Evolutionary conservation across 30 jellyfish, hydroid and myxozoan genomes (phyloP).

Genomic region (Hydractinia echinata): DNA sequence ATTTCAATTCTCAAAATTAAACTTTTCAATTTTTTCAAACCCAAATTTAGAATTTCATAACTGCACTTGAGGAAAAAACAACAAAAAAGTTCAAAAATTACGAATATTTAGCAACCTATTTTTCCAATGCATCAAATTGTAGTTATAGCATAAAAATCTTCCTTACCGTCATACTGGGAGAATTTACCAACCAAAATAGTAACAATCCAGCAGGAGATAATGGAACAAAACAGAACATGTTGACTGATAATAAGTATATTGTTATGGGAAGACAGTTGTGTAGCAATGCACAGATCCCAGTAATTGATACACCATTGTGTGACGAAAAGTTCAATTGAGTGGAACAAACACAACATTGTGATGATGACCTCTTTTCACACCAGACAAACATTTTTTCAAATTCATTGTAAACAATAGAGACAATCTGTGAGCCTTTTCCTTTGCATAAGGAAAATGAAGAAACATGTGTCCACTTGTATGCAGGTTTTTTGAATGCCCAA

Average conservation of each 20-base stretch:
- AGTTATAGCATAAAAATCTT: too few relatives aligned
- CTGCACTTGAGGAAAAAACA: neutral
- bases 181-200: slow-evolving; percentile 63
- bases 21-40: neutral
- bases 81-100: too few relatives aligned
- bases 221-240: slow-evolving; percentile 38
- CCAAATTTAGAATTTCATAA: neutral
- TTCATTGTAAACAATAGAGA: slow-evolving; percentile 50
- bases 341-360: slow-evolving; percentile 89
- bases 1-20: neutral
- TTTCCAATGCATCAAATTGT: too few relatives aligned
- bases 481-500: slow-evolving; percentile 65
- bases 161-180: slow-evolving; percentile 61
- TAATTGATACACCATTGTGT: slow-evolving; percentile 10
- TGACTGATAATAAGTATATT: slow-evolving; percentile 31
- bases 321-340: slow-evolving; percentile 19
- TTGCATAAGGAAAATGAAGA: slow-evolving; percentile 43
- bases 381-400: slow-evolving; percentile 56
- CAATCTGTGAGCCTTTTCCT: slow-evolving; percentile 55
- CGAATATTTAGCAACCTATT: too few relatives aligned
- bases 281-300: slow-evolving; percentile 45
- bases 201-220: slow-evolving; percentile 60
- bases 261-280: slow-evolving; percentile 92
- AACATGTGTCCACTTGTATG: slow-evolving; percentile 61
- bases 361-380: slow-evolving; percentile 83